Evolutionary conservation across 2,797 vertebrate genomes (phyloP).

Genomic region (Girardinus metallicus): DNA sequence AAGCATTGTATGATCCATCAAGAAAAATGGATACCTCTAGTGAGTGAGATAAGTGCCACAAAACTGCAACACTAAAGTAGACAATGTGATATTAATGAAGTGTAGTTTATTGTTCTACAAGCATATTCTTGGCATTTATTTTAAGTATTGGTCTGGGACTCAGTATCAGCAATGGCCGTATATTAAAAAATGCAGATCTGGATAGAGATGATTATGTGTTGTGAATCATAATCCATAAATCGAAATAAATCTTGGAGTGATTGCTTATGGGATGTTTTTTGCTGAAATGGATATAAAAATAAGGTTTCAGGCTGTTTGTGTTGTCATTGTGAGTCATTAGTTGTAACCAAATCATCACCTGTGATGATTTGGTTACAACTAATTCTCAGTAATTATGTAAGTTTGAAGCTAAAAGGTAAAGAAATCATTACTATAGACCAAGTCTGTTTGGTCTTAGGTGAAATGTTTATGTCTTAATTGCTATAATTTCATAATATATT

Average conservation of each 20-base stretch:
- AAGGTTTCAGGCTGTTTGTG: background rate
- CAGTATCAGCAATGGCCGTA: background rate
- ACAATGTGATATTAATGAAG: background rate
- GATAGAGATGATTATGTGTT: background rate
- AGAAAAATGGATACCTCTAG: background rate
- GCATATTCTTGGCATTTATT: background rate
- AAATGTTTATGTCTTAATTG: background rate
- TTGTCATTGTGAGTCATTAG: background rate
- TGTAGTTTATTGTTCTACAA: background rate
- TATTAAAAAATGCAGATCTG: background rate
- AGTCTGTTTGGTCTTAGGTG: background rate
- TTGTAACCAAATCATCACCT: too few relatives aligned
- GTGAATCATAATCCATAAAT: background rate
- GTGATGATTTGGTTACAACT: background rate
- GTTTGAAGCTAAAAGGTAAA: background rate
- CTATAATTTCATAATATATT: background rate
- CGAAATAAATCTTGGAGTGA: background rate
- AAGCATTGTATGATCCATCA: background rate
- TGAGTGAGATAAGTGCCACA: background rate
- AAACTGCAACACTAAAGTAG: background rate
- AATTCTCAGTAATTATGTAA: background rate
- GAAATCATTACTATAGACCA: background rate
- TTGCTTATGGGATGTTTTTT: background rate
- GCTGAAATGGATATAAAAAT: background rate
- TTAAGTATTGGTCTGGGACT: background rate